Evolutionary conservation across 23 tunicate species (phyloP), one percentile per base, ranked within the genome.

Genomic region (Trididemnum miniatum): DNA sequence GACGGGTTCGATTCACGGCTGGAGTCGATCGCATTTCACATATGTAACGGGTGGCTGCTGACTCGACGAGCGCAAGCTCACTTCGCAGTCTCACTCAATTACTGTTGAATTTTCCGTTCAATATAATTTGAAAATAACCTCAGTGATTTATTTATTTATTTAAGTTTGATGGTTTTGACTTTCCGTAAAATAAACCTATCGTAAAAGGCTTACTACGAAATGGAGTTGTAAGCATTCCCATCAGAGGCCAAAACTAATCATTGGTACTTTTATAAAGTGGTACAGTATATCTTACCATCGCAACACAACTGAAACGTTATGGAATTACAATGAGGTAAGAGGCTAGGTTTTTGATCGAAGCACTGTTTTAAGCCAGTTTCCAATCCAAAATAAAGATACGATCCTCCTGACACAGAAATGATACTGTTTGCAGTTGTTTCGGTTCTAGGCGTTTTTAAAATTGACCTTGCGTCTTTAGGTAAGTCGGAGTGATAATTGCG

Each of bases 171-270:
- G 76, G 76, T 23, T 69, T 69, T 30, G 36, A 7, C n/a, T 69
- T 69, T 69, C 76, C 76, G 31, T 69, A 31, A n/a, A 7, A 69
- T 31, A 69, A 12, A 7, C 76, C 76, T 5, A 69, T 31, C 5
- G 38, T 38, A 69, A 69, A 69, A 29, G 76, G 76, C 23, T 28
- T 69, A 5, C 38, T 69, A 31, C 15, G 31, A 69, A 31, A 33
- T 7, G 31, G 23, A 5, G 20, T 23, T 62, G 30, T n/a, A 7
- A 69, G 30, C 76, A 69, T 7, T 5, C 76, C 36, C 23, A 69
- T 29, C 7, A 69, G 30, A 29, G 76, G 76, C 76, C 76, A 69
- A 23, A 69, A 69, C n/a, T 69, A 12, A 33, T 31, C 76, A 69
- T 12, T 30, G 15, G 9, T 31, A n/a, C 76, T 69, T 69, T 69